Conservation (phyloP, 1,140 invertebrate species). For the Bradysia coprophila region DNA sequence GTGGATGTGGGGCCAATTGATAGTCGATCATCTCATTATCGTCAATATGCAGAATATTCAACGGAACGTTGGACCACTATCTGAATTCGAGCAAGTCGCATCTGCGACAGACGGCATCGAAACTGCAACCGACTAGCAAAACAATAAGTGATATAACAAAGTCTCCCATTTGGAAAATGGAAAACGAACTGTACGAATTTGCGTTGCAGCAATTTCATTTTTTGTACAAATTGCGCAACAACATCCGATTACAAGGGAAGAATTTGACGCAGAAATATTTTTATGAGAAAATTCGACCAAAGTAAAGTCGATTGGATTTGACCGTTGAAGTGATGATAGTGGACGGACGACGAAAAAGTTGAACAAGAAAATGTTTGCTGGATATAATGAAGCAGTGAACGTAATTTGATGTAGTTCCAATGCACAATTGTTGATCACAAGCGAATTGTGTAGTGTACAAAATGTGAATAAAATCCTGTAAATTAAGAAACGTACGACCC, state of each 20-base stretch:
- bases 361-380: no score
- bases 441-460: no score
- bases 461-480: no score
- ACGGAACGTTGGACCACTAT: constrained; percentile 70
- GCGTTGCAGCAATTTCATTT: constrained; percentile 83
- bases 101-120: constrained; percentile 83
- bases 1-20: no score
- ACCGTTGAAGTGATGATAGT: no score
- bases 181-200: constrained; percentile 94
- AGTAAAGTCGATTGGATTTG: no score
- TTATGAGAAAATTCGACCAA: constrained; percentile 91
- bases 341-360: no score
- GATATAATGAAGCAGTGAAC: no score
- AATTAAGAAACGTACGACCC: no score
- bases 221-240: constrained; percentile 48
- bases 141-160: constrained; percentile 62
- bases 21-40: not conserved
- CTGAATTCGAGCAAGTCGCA: constrained; percentile 80
- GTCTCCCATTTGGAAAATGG: constrained; percentile 87
- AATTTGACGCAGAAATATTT: constrained; percentile 59
- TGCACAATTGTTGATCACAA: no score
- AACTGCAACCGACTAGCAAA: constrained; percentile 59
- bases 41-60: constrained; percentile 57
- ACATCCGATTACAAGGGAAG: constrained; percentile 19
- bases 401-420: no score